Base-by-base conservation (phyloP, 2,888 invertebrate genomes). In the Spatulosminthurus flaviceps region DNA sequence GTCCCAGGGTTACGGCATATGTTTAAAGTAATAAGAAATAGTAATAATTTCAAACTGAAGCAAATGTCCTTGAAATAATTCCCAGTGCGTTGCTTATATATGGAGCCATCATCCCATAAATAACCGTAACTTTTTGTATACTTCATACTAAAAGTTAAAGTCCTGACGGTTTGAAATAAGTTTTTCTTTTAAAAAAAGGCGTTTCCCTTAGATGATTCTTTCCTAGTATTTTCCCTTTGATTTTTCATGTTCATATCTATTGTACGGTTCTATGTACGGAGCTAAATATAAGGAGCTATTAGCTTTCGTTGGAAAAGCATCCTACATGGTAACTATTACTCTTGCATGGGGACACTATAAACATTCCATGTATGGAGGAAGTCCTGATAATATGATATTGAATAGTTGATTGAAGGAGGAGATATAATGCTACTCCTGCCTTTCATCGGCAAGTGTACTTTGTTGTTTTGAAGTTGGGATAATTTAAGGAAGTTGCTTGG, bases 351-450 rank as follows among this genome's bases (percentile, higher is more conserved):
- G n/a, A n/a, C n/a, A n/a, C n/a, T n/a, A 51, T 51, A 16, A 2
- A 19, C 51, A 19, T 13, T 5, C n/a, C n/a, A n/a, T n/a, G 16
- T 51, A 51, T 51, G 51, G 9, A 34, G 34, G 34, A 34, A 34
- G 34, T 9, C 51, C 16, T 51, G 19, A 13, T 51, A n/a, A 51
- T 51, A 19, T 51, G 51, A 19, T 51, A 51, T 51, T 51, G 51
- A 51, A 51, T 51, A 51, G 51, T 51, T 51, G 51, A 51, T 51
- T 51, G 51, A 51, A 51, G 51, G 51, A 51, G 51, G n/a, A 51
- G 16, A 5, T 51, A 51, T 34, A 34, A 34, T 34, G 34, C 16
- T 51, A 1, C n/a, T 51, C 51, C n/a, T 51, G 51, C n/a, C 51
- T 51, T 51, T 51, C 51, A 51, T 51, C 51, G 9, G 51, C 51